A percentile compares a stretch with the other conserved stretches of the same genome.
phyloP scores from a whole-genome alignment of 2,797 vertebrate genomes.

The Gymnoscopelus braueri region DNA sequence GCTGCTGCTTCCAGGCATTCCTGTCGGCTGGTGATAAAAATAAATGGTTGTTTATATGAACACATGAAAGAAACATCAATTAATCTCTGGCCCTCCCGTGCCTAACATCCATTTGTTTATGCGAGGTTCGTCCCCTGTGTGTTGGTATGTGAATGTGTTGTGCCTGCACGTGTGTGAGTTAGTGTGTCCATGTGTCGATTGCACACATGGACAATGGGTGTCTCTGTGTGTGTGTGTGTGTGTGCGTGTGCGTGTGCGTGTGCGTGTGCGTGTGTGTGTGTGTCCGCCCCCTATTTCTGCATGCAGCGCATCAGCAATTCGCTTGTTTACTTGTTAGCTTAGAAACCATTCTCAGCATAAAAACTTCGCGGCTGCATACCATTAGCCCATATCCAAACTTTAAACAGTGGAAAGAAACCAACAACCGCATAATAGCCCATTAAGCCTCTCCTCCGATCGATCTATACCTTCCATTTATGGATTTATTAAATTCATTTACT shows the following conservation, averaged over 20 bases:
- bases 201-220: too few species aligned
- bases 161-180: too few species aligned
- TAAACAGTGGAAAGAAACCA: slow-evolving; percentile 26
- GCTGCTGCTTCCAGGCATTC: neutral
- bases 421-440: slow-evolving; percentile 39
- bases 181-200: neutral
- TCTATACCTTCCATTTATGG: slow-evolving; percentile 16
- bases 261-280: neutral
- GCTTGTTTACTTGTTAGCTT: slow-evolving; percentile 59
- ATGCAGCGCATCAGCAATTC: slow-evolving; percentile 59
- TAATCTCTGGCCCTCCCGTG: neutral
- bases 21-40: neutral
- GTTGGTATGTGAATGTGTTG: neutral
- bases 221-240: too few species aligned
- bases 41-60: neutral
- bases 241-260: too few species aligned
- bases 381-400: slow-evolving; percentile 52
- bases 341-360: slow-evolving; percentile 59
- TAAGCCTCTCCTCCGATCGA: slow-evolving; percentile 23
- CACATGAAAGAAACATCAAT: slow-evolving; percentile 1
- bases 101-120: neutral
- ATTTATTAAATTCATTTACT: slow-evolving; percentile 5
- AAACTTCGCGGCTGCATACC: slow-evolving; percentile 47
- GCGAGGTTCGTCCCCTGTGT: neutral
- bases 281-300: slow-evolving; percentile 12